Evolutionary conservation across 2,113 vertebrate species (phyloP), one percentile per base, ranked within the genome.

Genomic region (Muntiacus reevesi): DNA sequence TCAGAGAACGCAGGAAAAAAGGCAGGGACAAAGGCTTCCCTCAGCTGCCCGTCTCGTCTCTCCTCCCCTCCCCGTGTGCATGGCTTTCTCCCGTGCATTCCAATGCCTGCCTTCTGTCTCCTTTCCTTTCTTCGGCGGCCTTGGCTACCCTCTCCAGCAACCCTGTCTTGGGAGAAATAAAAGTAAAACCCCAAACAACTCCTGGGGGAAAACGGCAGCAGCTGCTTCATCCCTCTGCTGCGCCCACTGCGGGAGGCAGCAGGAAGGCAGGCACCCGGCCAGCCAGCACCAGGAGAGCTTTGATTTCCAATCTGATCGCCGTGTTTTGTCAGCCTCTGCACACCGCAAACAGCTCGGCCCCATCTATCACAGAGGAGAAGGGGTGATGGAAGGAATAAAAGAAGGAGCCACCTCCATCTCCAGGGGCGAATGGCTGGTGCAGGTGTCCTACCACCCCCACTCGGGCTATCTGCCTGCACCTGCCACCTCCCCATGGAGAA

Each of bases 171-270:
- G 87, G 60, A 95, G 47, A 95, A 96, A 95, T 89, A 87, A 84
- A 96, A 98, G 74, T 82, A 85, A 97, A 91, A 86, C 57, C 57
- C 71, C 47, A 95, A 96, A 87, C 84, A 93, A 89, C 30, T 93
- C 89, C 90, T 40, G 16, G 28, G 62, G 60, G 19, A 12, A 88
- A 88, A 94, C 7, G 40, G 82, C 67, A 91, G 83, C 93, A 97
- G 95, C 59, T 91, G 89, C 78, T 57, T 79, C 78, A 30, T 71
- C 12, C 43, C 74, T 84, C 60, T 13, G 33, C 84, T 67, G 74
- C 14, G 85, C 78, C 96, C 86, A 1, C 64, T 50, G 10, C 0
- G 11, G 96, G 95, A 91, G 88, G 54, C 27, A n/a, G 88, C 76
- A 71, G 3, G 4, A 89, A 96, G 52, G 21, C 50, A 0, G 16